Base-by-base conservation (phyloP, 53 echinoderm and acorn worm species). In the Mesocentrotus franciscanus region DNA sequence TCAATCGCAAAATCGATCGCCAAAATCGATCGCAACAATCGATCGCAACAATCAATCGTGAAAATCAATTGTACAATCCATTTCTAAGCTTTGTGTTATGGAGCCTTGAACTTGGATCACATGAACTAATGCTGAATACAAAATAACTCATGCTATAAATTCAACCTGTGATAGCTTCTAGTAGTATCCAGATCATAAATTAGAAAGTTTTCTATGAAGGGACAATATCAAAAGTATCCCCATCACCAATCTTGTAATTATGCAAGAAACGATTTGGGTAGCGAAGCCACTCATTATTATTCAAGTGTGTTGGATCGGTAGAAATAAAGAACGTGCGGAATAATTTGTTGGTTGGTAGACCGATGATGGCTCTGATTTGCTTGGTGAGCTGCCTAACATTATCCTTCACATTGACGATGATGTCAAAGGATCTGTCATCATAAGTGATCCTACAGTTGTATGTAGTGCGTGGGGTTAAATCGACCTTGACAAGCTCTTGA, bases 351-450 rank as follows among this genome's bases (percentile, higher is more conserved):
- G 76, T 8, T 11, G 96, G 97, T 8, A 97, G 85, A 16, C 95
- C 96, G 6, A 94, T 91, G 87, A 97, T 97, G 17, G 93, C 89
- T 30, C 71, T 92, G 26, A 99, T 61, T 34, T 84, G 81, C 91
- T 96, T 95, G 75, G 92, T 97, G 59, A 99, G 92, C 78, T 99
- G 97, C 20, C 16, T 14, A 56, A 95, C 90, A 17, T 97, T 97
- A 60, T 97, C 95, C 56, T 96, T 96, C 22, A 95, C 91, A 11
- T 97, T 91, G 61, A 99, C 90, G 7, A 96, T 71, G 36, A 99
- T 78, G 26, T 95, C 66, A 49, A 76, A 66, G 79, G 92, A 60
- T 33, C 71, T 90, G 3, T 95, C 74, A 56, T 96, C 95, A 32
- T 97, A 94, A 11, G 83, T 87, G 56, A 99, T 71, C 39, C 92